A percentile compares a stretch with the other conserved stretches of the same genome.
These are phyloP conservation scores for Atrichornis clamosus DNA, from an alignment of 2,113 vertebrate species.

Conservation along the genomic window DNA sequence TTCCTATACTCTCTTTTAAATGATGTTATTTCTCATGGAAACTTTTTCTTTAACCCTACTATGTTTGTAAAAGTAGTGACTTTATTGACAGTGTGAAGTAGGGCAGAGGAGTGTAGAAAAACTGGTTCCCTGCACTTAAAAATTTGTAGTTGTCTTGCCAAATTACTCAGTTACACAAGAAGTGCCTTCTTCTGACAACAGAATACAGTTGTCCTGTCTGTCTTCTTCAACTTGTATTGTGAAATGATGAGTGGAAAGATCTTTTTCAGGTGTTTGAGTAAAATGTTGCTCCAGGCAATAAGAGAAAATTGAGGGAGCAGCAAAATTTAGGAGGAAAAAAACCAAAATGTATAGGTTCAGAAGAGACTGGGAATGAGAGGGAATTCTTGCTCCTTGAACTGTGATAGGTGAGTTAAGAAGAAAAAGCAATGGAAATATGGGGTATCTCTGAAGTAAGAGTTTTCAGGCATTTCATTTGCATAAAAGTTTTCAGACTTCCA, in stretches of 20 bases:
- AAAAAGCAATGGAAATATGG: neutral
- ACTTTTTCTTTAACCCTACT: neutral
- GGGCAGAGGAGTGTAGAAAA: neutral
- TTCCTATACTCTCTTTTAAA: neutral
- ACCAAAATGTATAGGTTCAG: neutral
- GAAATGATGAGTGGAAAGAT: neutral
- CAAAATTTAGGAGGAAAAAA: neutral
- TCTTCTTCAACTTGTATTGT: neutral
- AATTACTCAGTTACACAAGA: neutral
- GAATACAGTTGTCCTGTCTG: neutral
- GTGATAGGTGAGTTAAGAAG: neutral
- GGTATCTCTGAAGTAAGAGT: neutral
- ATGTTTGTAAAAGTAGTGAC: neutral
- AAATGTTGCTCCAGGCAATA: neutral
- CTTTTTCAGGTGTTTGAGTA: neutral
- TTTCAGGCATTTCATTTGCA: neutral
- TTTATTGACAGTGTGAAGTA: neutral
- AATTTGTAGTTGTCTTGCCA: neutral
- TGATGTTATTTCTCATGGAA: neutral
- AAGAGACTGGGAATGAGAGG: neutral
- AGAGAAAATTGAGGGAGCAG: neutral
- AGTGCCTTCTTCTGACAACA: neutral
- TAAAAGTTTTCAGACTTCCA: neutral
- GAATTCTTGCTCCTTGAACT: neutral
- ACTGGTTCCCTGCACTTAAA: neutral